Evolutionary conservation across 2,888 invertebrate species (phyloP).

Genomic region (Parnassius smintheus): DNA sequence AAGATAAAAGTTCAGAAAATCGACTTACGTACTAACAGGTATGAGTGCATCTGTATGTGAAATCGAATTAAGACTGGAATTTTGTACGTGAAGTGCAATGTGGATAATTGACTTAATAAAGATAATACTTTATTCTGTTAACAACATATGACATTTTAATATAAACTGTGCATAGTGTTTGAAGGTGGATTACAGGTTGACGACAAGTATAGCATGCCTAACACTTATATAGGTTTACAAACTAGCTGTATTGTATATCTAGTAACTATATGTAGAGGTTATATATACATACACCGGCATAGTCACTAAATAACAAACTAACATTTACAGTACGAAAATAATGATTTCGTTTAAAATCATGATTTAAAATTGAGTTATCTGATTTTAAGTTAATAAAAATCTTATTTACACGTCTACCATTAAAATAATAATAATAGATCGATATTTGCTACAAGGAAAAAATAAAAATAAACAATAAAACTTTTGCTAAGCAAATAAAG

Average conservation of each 20-base stretch:
- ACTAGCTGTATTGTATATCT: constrained; percentile 49
- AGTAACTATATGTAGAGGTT: constrained; percentile 56
- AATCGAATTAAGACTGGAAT: constrained; percentile 9
- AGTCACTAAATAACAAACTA: constrained; percentile 78
- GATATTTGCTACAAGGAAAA: constrained; percentile 47
- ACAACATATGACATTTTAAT: constrained; percentile 23
- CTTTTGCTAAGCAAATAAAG: constrained; percentile 70
- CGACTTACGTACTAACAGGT: constrained; percentile 13
- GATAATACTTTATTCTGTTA: constrained; percentile 12
- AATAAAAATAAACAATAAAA: constrained; percentile 53
- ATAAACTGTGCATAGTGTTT: constrained; percentile 33
- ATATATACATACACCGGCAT: constrained; percentile 55
- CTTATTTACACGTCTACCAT: constrained; percentile 72
- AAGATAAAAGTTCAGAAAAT: constrained; percentile 10
- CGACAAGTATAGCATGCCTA: constrained; percentile 30
- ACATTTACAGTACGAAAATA: constrained; percentile 58
- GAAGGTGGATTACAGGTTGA: constrained; percentile 45
- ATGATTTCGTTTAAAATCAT: constrained; percentile 41
- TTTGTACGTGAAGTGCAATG: constrained; percentile 24
- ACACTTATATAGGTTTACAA: constrained; percentile 35
- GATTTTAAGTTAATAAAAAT: constrained; percentile 69
- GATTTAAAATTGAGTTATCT: constrained; percentile 36
- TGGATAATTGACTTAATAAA: constrained; percentile 26
- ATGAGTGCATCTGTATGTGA: constrained; percentile 18
- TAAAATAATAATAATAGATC: constrained; percentile 63